These are phyloP conservation scores for Xanthia togata DNA, from an alignment of 2,888 invertebrate genomes.

Conservation along the genomic window DNA sequence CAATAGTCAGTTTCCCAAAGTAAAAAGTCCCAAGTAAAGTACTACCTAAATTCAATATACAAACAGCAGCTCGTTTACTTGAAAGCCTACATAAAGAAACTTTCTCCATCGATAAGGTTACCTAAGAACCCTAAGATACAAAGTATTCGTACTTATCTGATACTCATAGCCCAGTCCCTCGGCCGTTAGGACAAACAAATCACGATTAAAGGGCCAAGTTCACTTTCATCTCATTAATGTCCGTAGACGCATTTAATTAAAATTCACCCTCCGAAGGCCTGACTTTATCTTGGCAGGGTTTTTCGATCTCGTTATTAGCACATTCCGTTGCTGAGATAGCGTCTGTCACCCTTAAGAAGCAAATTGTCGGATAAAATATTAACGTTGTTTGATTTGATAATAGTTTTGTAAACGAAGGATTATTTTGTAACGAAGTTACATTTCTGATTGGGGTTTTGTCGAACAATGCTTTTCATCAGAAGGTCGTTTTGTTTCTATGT, in stretches of 20 bases:
- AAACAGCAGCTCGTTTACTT: conserved; percentile 49
- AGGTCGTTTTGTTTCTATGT: background rate
- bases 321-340: conserved; percentile 76
- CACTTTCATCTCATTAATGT: conserved; percentile 89
- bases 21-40: conserved; percentile 24
- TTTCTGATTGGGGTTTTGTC: background rate
- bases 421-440: conserved; percentile 1
- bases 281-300: conserved; percentile 83
- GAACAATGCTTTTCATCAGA: background rate
- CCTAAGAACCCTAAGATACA: conserved; percentile 54
- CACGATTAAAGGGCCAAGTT: conserved; percentile 85
- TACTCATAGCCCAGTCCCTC: conserved; percentile 73
- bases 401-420: conserved; percentile 63
- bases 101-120: conserved; percentile 55
- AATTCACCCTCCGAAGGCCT: conserved; percentile 84
- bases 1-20: conserved; percentile 8
- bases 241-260: conserved; percentile 88
- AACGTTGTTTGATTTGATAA: conserved; percentile 67
- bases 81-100: conserved; percentile 46
- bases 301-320: conserved; percentile 87
- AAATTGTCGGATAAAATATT: conserved; percentile 69
- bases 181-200: conserved; percentile 87
- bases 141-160: conserved; percentile 68
- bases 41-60: conserved; percentile 30
- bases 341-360: conserved; percentile 67